phyloP scores from a whole-genome alignment of 2,113 vertebrate species.

The Gobiocypris rarus region DNA sequence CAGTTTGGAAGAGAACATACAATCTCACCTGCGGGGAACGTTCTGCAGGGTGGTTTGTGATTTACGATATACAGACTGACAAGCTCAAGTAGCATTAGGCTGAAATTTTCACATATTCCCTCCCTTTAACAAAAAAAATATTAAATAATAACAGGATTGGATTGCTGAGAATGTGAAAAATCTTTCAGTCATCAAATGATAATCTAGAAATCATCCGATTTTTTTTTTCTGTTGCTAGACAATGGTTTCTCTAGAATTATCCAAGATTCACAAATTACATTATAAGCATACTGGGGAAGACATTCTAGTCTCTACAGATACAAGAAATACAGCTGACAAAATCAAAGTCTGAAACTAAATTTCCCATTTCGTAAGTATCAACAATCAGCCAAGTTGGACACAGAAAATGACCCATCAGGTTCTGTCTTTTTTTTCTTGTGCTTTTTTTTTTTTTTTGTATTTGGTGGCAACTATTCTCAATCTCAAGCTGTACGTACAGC shows the following conservation, averaged over 20 bases:
- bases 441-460: slow-evolving; percentile 12
- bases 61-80: background rate
- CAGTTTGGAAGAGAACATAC: slow-evolving; percentile 70
- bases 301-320: background rate
- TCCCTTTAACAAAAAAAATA: background rate
- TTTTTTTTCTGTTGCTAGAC: background rate
- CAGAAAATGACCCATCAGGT: slow-evolving; percentile 19
- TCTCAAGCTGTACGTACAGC: slow-evolving; percentile 1
- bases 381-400: background rate
- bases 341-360: background rate
- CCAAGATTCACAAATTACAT: background rate
- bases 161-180: background rate
- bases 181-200: background rate
- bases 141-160: background rate
- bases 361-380: background rate
- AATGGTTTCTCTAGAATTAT: background rate
- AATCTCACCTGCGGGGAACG: slow-evolving; percentile 70
- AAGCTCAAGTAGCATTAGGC: slow-evolving; percentile 22
- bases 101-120: background rate
- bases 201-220: background rate
- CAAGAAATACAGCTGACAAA: background rate
- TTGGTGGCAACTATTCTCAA: slow-evolving; percentile 52
- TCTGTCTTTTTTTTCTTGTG: slow-evolving; percentile 2
- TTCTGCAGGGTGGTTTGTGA: slow-evolving; percentile 61
- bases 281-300: background rate